Evolutionary conservation across 2,113 vertebrate genomes (phyloP).

Genomic region (Dryoscopus gambensis): DNA sequence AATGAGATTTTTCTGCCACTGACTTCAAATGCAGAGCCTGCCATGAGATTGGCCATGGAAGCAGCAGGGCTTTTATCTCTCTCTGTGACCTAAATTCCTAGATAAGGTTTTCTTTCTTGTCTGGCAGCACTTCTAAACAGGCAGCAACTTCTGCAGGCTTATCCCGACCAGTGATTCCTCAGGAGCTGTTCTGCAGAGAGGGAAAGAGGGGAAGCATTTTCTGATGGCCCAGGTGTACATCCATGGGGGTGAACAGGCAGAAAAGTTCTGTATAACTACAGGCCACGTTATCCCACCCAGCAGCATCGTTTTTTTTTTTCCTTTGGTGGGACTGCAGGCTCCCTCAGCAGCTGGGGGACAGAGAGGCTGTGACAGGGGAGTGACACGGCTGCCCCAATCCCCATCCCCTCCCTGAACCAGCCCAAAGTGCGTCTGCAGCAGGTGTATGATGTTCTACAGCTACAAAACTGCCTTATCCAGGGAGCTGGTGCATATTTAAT

Average conservation of each 20-base stretch:
- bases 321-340: background rate
- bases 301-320: fast-evolving
- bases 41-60: background rate
- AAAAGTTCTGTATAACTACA: background rate
- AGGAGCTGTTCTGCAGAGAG: background rate
- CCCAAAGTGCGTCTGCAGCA: fast-evolving
- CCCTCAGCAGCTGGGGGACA: background rate
- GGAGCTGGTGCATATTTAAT: background rate
- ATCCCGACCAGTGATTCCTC: background rate
- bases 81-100: background rate
- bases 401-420: background rate
- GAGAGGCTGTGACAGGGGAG: background rate
- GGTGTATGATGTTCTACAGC: background rate
- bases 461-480: background rate
- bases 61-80: background rate
- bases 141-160: background rate
- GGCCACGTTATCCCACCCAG: background rate
- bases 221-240: background rate
- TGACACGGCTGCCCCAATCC: background rate
- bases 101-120: background rate
- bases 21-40: constrained; percentile 23
- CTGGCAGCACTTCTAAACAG: background rate
- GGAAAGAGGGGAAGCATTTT: background rate
- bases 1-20: constrained; percentile 21
- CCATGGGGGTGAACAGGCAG: background rate